These are phyloP conservation scores for Heliothis peltigera DNA, from an alignment of 2,888 invertebrate species.

Conservation along the genomic window DNA sequence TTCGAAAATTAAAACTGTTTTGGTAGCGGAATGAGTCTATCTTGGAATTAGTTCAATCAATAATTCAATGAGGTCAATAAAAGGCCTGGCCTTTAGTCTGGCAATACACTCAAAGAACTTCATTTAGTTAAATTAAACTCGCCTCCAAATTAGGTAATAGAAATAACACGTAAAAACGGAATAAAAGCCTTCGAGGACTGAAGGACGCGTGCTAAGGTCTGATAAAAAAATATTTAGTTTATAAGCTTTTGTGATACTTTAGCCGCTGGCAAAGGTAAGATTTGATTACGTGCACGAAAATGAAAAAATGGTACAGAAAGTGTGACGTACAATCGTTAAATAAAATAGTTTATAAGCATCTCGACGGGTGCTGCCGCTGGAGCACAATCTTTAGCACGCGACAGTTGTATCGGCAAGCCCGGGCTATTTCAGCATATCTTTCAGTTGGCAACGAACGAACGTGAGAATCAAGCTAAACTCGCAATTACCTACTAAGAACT, in stretches of 20 bases:
- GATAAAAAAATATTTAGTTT: background rate
- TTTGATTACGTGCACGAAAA: background rate
- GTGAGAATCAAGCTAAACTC: slow-evolving; percentile 61
- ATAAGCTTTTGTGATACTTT: background rate
- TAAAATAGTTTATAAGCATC: slow-evolving; percentile 27
- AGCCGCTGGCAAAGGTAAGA: background rate
- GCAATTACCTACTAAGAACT: slow-evolving; percentile 70
- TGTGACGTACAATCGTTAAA: background rate
- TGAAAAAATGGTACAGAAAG: background rate
- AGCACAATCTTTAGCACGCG: slow-evolving; percentile 32
- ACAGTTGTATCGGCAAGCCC: slow-evolving; percentile 51
- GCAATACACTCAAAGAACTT: slow-evolving; percentile 22
- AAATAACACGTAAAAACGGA: background rate
- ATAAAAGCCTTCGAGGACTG: background rate
- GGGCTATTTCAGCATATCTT: slow-evolving; percentile 45
- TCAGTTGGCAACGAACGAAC: slow-evolving; percentile 47
- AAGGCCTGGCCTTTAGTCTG: slow-evolving; percentile 19
- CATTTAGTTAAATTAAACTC: slow-evolving; percentile 32
- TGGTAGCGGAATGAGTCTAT: slow-evolving; percentile 24
- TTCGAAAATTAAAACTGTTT: slow-evolving; percentile 4
- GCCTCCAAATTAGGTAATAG: slow-evolving; percentile 7
- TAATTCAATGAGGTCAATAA: slow-evolving; percentile 43
- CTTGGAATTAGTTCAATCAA: slow-evolving; percentile 31
- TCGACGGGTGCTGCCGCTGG: slow-evolving; percentile 14
- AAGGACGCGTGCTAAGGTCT: background rate